Base-by-base conservation (phyloP, 2,797 vertebrate genomes). In the Orientallactaga sibirica region DNA sequence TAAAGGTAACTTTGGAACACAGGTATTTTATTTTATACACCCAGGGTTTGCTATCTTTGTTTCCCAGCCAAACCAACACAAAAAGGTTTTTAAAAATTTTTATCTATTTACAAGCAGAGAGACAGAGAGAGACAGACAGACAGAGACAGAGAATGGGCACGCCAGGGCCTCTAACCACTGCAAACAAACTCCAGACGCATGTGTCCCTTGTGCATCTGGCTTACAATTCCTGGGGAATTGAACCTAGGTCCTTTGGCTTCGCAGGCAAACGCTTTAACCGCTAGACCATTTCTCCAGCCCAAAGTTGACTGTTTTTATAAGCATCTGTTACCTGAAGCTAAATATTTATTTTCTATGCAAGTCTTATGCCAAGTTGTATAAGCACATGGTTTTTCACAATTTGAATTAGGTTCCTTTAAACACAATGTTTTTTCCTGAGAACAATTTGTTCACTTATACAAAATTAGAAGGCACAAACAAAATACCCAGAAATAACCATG, bases 381-480 rank as follows among this genome's bases (percentile, higher is more conserved):
- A 87, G 29, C 18, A 85, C 43, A 67, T 37, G 37, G 55, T 77
- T 96, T 93, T 94, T 93, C 41, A 95, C 67, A 92, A 88, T 82
- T 41, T 94, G 64, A 94, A 91, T 89, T 84, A 84, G 84, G 81
- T 79, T 82, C 24, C n/a, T 19, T 61, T 66, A 93, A 90, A 90
- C 58, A 82, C 29, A 84, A 33, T 79, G 24, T 71, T 82, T 76
- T 75, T n/a, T 24, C n/a, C 55, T 81, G 20, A 93, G 89, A 77
- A 79, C 66, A 81, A 55, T 86, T 90, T 86, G 84, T 95, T 86
- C 92, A 90, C 75, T 94, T 80, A 70, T 0, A 85, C 71, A 92
- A 92, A 95, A 94, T 64, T 43, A 88, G 75, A 96, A 93, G 43
- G 67, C 55, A 91, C 66, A 80, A 93, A 91, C 66, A 80, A 93